Evolutionary conservation across 1,140 invertebrate species (phyloP), one percentile per base, ranked within the genome.

Genomic region (Meloidogyne chitwoodi): DNA sequence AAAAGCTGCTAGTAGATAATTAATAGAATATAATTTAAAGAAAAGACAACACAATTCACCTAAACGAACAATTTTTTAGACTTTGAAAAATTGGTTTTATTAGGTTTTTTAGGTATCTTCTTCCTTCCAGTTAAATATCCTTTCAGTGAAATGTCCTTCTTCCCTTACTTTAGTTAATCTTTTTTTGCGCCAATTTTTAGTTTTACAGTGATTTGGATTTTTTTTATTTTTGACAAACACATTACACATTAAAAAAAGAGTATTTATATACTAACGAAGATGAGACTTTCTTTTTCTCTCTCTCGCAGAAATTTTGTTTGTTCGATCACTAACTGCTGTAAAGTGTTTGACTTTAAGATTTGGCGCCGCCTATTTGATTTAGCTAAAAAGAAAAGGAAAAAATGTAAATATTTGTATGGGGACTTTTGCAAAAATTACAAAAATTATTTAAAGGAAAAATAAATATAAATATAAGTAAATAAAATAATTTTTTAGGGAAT

Each of bases 281-380:
- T 12, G 12, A 12, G 68, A 16, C 29, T 27, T 24, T 38, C 41
- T 48, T 14, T 44, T 24, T 41, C 44, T 14, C 16, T 11, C 16
- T 38, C 31, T 38, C 31, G 5, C 31, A 44, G n/a, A 16, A 61
- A 44, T 44, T 70, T 70, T 73, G 71, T 24, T 31, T 73, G 71
- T 73, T 73, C 64, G 56, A 63, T 61, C 71, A 64, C 56, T 14
- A n/a, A 38, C 26, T 61, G 48, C 27, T 72, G 69, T 72, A 72
- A 72, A 72, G n/a, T n/a, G 71, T 73, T 73, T 73, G 71, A 64
- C 71, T 73, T 61, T 73, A 24, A 64, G 71, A 41, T 73, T 73
- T 63, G 19, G 22, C 64, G 34, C 27, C 34, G 64, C 27, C 34
- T 31, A 67, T 31, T 4, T 1, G n/a, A 26, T 6, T n/a, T 22